Evolutionary conservation across 2,888 invertebrate genomes (phyloP), one percentile per base, ranked within the genome.

Genomic region (Cryptops parisi): DNA sequence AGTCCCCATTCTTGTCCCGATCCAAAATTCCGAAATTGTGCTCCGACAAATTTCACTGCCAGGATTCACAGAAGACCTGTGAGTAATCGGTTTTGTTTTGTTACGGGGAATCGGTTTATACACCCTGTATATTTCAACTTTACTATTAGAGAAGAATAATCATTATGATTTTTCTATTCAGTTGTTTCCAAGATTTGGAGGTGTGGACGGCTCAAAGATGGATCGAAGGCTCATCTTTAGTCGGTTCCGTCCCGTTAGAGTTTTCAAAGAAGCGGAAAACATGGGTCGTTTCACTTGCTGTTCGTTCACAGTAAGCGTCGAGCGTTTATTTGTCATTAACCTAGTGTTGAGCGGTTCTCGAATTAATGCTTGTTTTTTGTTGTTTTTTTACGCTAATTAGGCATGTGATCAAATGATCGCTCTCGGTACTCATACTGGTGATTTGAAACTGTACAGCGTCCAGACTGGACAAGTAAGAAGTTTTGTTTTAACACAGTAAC

Each of bases 1-100:
- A 87, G 87, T 59, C 94, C 94, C 0, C 97, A 98, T 73, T 86
- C 89, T 64, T 98, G 97, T 70, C 97, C 97, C 1, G 89, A 89
- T 70, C 84, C 85, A 0, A 78, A 79, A 62, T 79, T 80, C 50
- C 76, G 76, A 61, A 76, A 76, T 61, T 73, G 74, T 47, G 76
- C 77, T 0, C 80, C 82, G 15, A 70, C 74, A n/a, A 90, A 86
- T 72, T 77, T 87, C 56, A 77, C 81, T 1, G 74, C 80, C 62
- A 70, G 84, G 40, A 68, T 75, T 55, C 73, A 76, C 25, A 71
- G 76, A 56, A 70, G 78, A 47, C 72, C 76, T 59, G 69, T 70
- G 53, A 58, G 62, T 59, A n/a, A n/a, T n/a, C n/a, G n/a, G n/a
- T n/a, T n/a, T n/a, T n/a, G n/a, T n/a, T n/a, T n/a, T n/a, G n/a